Conservation (phyloP, 2,888 invertebrate genomes). For the Drosophila histrio region DNA sequence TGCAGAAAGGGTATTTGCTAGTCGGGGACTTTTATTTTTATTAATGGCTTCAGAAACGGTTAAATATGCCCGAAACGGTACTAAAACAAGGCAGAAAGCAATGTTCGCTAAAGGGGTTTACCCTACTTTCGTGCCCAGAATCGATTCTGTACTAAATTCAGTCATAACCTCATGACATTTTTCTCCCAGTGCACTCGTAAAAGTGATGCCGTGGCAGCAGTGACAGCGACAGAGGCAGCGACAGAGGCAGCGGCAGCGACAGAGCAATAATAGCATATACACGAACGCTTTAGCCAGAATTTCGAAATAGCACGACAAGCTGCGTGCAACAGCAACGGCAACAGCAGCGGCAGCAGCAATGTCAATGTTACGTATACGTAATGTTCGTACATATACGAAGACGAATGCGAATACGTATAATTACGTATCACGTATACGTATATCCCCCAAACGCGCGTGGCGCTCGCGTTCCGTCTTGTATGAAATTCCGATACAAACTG, state of each 20-base stretch:
- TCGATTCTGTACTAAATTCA: slow-evolving; percentile 10
- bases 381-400: slow-evolving; percentile 4
- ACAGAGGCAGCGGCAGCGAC: background rate
- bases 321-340: slow-evolving; percentile 6
- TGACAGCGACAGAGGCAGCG: background rate
- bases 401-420: slow-evolving; percentile 13
- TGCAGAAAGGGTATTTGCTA: background rate
- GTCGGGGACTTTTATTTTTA: background rate
- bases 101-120: slow-evolving; percentile 4
- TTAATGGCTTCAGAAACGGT: slow-evolving; percentile 3
- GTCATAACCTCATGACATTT: slow-evolving; percentile 3
- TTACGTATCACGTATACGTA: slow-evolving; percentile 19
- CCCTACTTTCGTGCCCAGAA: background rate
- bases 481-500: slow-evolving; percentile 38
- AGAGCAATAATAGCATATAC: slow-evolving; percentile 12
- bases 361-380: slow-evolving; percentile 29
- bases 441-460: slow-evolving; percentile 18
- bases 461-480: slow-evolving; percentile 19
- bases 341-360: slow-evolving; percentile 5
- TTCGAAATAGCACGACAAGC: slow-evolving; percentile 21
- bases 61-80: slow-evolving; percentile 3
- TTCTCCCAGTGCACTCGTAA: slow-evolving; percentile 32
- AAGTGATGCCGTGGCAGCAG: slow-evolving; percentile 20
- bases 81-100: slow-evolving; percentile 10
- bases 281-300: slow-evolving; percentile 8